These are phyloP conservation scores for Aphelenchoides fujianensis DNA, from an alignment of 1,140 invertebrate species.

Conservation along the genomic window DNA sequence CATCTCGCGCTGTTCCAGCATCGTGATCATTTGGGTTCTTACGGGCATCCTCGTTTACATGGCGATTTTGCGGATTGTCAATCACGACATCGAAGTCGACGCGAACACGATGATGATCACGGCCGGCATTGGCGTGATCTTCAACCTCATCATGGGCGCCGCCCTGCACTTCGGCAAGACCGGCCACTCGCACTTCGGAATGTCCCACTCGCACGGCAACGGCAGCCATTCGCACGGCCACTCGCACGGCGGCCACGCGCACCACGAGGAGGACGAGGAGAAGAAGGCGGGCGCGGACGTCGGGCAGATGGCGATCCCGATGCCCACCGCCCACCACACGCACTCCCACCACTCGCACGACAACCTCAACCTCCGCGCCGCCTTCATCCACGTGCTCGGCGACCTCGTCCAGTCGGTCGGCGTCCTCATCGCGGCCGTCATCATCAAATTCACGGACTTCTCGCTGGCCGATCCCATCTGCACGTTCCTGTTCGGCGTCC, in stretches of 20 bases:
- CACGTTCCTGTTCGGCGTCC: constrained; percentile 89
- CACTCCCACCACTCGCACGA: constrained; percentile 19
- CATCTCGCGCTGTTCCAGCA: constrained; percentile 88
- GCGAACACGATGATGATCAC: constrained; percentile 85
- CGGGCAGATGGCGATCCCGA: not conserved
- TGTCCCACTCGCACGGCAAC: constrained; percentile 33
- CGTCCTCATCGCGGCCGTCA: constrained; percentile 84
- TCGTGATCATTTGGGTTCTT: constrained; percentile 93
- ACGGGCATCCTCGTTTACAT: constrained; percentile 89
- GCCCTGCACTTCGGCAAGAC: constrained; percentile 65
- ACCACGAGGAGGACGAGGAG: constrained; percentile 13
- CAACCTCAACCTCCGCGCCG: constrained; percentile 95
- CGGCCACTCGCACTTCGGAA: constrained; percentile 43
- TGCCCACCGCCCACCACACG: not conserved
- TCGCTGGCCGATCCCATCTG: constrained; percentile 92
- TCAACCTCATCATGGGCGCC: constrained; percentile 83
- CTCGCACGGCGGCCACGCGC: constrained; percentile 24
- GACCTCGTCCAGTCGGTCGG: constrained; percentile 95
- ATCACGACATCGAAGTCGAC: constrained; percentile 79
- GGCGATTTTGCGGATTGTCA: constrained; percentile 79
- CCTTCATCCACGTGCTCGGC: constrained; percentile 94
- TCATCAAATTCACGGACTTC: constrained; percentile 66
- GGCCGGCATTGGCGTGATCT: constrained; percentile 79
- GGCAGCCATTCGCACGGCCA: constrained; percentile 24
- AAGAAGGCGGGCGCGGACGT: not conserved